Percentiles rank a stretch among this genome's conserved stretches.
Conservation (phyloP, 2,797 vertebrate genomes). For the Diceros bicornis region DNA sequence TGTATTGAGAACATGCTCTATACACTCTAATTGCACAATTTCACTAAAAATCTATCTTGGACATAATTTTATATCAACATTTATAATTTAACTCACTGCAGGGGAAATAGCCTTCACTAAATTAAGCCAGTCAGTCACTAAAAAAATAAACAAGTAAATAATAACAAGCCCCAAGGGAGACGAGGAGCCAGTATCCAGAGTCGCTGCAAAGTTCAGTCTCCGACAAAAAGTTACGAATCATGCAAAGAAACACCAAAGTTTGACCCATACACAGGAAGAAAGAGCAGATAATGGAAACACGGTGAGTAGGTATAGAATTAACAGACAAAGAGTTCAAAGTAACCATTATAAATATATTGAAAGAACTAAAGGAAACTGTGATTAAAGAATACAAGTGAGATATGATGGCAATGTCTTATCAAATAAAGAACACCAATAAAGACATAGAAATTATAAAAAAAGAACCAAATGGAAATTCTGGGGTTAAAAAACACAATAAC, state of each 20-base stretch:
- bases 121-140: background rate
- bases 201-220: background rate
- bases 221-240: background rate
- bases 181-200: background rate
- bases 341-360: background rate
- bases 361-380: background rate
- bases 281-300: background rate
- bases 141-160: constrained; percentile 7
- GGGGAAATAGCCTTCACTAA: background rate
- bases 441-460: background rate
- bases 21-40: background rate
- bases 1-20: background rate
- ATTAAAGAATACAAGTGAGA: background rate
- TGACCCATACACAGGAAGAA: background rate
- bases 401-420: background rate
- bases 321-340: background rate
- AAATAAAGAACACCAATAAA: background rate
- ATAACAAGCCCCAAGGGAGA: background rate
- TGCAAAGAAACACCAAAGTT: background rate
- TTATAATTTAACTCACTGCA: constrained; percentile 23
- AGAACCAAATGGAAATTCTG: background rate
- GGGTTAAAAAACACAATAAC: background rate
- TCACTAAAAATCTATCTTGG: background rate
- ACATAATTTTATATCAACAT: background rate
- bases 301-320: background rate